Percentiles rank a stretch among this genome's conserved stretches.
Evolutionary conservation across 2,797 vertebrate genomes (phyloP).

Genomic region (Cryptoblepharus egeriae): DNA sequence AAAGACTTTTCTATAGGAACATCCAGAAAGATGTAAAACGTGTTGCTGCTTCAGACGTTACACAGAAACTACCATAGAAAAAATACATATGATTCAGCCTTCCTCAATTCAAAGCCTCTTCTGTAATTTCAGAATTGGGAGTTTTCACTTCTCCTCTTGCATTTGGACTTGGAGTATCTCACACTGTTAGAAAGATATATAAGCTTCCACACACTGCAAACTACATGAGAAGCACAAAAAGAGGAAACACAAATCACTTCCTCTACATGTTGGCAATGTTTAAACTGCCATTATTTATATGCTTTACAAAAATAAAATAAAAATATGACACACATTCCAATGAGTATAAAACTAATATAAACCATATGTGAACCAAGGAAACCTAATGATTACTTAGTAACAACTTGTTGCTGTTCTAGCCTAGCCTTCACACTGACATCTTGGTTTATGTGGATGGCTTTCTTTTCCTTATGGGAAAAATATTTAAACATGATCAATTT

Average conservation of each 20-base stretch:
- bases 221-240: not conserved
- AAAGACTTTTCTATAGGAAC: not conserved
- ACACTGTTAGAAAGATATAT: not conserved
- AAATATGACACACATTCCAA: not conserved
- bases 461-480: not conserved
- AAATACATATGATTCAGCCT: not conserved
- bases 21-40: not conserved
- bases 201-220: not conserved
- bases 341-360: not conserved
- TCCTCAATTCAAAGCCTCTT: not conserved
- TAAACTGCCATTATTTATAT: not conserved
- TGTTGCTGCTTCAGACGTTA: not conserved
- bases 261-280: not conserved
- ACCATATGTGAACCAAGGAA: not conserved
- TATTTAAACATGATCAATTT: not conserved
- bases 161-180: not conserved
- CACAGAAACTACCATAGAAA: not conserved
- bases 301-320: not conserved
- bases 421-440: not conserved
- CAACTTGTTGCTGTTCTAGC: not conserved
- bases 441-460: not conserved
- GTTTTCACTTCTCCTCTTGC: not conserved
- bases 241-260: not conserved
- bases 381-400: not conserved
- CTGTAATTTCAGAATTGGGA: not conserved